Evolutionary conservation across 1,140 invertebrate species (phyloP).

Genomic region (Pseudomyrmex flavicornis): DNA sequence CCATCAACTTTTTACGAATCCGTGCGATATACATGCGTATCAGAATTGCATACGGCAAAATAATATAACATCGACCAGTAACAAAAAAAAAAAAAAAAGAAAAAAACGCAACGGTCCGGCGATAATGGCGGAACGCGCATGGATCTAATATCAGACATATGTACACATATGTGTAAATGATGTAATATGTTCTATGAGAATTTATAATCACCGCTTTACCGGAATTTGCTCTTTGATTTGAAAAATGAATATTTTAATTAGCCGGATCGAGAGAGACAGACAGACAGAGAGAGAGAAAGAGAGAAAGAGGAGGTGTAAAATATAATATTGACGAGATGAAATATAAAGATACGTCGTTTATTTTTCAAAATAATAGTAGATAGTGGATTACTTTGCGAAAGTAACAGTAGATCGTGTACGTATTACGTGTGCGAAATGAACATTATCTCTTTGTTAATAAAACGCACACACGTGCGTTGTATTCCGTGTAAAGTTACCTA

Average conservation of each 20-base stretch:
- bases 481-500: background rate
- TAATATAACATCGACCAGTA: background rate
- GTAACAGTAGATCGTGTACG: background rate
- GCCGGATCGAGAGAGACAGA: no score
- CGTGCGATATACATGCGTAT: constrained; percentile 6
- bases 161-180: background rate
- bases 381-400: background rate
- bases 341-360: background rate
- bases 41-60: constrained; percentile 18
- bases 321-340: background rate
- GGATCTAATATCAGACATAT: no score
- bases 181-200: background rate
- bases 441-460: constrained; percentile 14
- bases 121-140: background rate
- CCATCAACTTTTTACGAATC: constrained; percentile 49
- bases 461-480: background rate
- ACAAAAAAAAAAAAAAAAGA: background rate
- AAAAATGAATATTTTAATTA: no score
- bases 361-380: background rate
- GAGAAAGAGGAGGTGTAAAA: background rate
- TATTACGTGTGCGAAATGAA: background rate
- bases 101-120: background rate
- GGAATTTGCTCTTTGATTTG: no score
- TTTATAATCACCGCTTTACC: no score
- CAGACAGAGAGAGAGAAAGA: no score